Evolutionary conservation across 2,113 vertebrate genomes (phyloP), one percentile per base, ranked within the genome.

Genomic region (Antechinus stuartii): DNA sequence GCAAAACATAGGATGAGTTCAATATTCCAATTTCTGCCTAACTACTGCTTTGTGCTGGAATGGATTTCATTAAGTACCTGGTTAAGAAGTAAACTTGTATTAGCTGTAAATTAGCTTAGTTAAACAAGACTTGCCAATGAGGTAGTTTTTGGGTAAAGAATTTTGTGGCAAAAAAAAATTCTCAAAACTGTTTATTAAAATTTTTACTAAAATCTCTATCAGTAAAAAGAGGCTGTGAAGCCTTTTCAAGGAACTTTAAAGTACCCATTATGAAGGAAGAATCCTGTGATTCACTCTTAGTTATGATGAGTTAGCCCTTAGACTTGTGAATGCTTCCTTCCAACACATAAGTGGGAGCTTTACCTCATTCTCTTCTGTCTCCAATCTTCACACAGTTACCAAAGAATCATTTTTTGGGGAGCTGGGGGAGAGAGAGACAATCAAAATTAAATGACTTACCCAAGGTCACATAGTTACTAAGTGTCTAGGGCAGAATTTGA

Each of bases 351-450:
- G 50, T 76, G 35, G 19, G 25, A n/a, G 68, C 14, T 76, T 76
- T 76, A n/a, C 7, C 35, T 76, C 16, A 42, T 84, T n/a, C 14
- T 42, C 19, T 84, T 42, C n/a, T 84, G 19, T 84, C 16, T 84
- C 68, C 91, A 49, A 91, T 49, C 95, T 55, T 94, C 84, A 93
- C 92, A 92, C 96, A 91, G 93, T 94, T 61, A 95, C 90, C 61
- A 93, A 92, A 53, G 10, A 76, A 42, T 23, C 92, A 56, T 16
- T 92, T 89, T 91, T 93, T 93, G n/a, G n/a, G 23, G 89, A 35
- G 2, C 42, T 42, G 42, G 47, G 47, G 47, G 47, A 47, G 42
- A 42, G 42, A 50, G 50, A 54, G 54, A 3, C 12, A n/a, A 6
- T n/a, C 6, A 27, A 42, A 14, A 16, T 76, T 76, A 68, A 68